Conservation (phyloP, 2,888 invertebrate species). For the Limulus polyphemus region DNA sequence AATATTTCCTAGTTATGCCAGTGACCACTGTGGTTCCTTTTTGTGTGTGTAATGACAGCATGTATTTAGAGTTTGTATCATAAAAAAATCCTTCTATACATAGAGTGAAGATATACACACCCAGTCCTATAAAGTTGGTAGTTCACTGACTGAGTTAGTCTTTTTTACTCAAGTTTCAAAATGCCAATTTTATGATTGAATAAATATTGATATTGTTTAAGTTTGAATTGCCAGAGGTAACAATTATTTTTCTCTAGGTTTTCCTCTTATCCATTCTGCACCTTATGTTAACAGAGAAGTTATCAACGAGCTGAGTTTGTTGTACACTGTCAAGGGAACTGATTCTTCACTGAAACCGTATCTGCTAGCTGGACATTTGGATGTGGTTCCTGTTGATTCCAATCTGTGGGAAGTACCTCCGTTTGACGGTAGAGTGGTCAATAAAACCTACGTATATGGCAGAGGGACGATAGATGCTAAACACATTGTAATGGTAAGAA, state of each 20-base stretch:
- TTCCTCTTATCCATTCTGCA: constrained; percentile 31
- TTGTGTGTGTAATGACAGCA: too few relatives aligned
- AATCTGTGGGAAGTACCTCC: constrained; percentile 36
- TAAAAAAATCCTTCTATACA: too few relatives aligned
- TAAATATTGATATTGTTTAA: too few relatives aligned
- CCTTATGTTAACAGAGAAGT: constrained; percentile 30
- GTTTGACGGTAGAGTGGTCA: constrained; percentile 37
- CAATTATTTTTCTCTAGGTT: constrained; percentile 26
- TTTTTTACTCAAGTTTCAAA: too few relatives aligned
- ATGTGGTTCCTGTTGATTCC: constrained; percentile 41
- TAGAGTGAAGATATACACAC: too few relatives aligned
- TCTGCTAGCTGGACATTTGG: constrained; percentile 41
- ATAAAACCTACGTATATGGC: constrained; percentile 41
- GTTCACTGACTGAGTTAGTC: too few relatives aligned
- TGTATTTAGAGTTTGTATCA: too few relatives aligned
- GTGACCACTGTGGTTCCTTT: too few relatives aligned
- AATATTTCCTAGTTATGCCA: too few relatives aligned
- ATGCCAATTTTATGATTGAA: too few relatives aligned
- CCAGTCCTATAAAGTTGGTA: too few relatives aligned
- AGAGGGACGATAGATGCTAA: constrained; percentile 44
- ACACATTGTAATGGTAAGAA: constrained; percentile 39
- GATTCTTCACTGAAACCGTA: constrained; percentile 37
- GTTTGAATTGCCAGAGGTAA: too few relatives aligned
- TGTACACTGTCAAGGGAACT: constrained; percentile 38
- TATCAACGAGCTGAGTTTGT: constrained; percentile 37